phyloP scores from a whole-genome alignment of 2,113 vertebrate genomes.

The Anarhynchus alexandrinus region DNA sequence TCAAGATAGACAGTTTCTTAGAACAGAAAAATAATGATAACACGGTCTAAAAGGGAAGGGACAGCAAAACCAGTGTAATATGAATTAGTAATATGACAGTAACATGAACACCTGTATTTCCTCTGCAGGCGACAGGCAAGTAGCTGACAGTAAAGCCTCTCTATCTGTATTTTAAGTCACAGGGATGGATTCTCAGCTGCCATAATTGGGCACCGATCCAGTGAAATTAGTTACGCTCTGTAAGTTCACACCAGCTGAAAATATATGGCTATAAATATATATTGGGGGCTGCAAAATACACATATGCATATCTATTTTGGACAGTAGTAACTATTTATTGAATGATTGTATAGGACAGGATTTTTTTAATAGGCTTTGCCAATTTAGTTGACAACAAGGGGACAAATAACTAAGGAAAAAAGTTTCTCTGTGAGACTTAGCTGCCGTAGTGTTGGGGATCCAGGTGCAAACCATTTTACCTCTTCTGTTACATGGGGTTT shows the following conservation, averaged over 20 bases:
- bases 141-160: not conserved
- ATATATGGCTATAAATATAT: not conserved
- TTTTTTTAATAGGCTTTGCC: not conserved
- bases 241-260: not conserved
- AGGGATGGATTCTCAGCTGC: not conserved
- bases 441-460: not conserved
- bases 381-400: not conserved
- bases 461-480: not conserved
- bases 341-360: not conserved
- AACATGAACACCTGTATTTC: not conserved
- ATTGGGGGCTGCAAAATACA: not conserved
- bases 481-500: not conserved
- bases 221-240: not conserved
- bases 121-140: not conserved
- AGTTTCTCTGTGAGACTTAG: not conserved
- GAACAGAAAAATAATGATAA: not conserved
- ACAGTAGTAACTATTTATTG: not conserved
- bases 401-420: not conserved
- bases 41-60: not conserved
- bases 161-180: not conserved
- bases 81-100: not conserved
- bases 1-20: not conserved
- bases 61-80: not conserved
- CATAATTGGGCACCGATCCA: not conserved
- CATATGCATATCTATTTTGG: not conserved